These are phyloP conservation scores for Listronotus oregonensis DNA, from an alignment of 1,140 invertebrate species.

Conservation along the genomic window DNA sequence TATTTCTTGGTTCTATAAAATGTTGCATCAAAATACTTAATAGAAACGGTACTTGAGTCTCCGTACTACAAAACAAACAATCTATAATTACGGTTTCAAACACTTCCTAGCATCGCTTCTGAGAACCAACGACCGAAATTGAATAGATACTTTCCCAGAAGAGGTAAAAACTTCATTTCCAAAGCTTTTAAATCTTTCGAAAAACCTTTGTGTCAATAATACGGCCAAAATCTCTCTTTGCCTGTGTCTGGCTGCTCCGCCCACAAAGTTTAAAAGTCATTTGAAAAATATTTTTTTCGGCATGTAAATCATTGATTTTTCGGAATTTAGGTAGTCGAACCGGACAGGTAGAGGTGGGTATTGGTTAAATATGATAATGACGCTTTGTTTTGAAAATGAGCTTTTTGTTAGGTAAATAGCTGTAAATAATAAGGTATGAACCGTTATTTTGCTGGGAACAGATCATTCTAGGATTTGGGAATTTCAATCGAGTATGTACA, in stretches of 20 bases:
- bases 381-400: neutral
- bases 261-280: slow-evolving; percentile 25
- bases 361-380: slow-evolving; percentile 8
- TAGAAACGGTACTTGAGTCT: neutral
- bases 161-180: neutral
- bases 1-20: no score
- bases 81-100: neutral
- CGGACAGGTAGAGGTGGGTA: slow-evolving; percentile 13
- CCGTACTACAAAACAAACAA: neutral
- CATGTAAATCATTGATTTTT: neutral
- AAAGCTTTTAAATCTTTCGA: slow-evolving; percentile 9
- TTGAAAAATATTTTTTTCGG: slow-evolving; percentile 6
- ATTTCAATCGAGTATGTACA: no score
- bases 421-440: neutral
- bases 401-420: neutral
- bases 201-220: slow-evolving; percentile 16
- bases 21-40: no score
- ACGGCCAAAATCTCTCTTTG: slow-evolving; percentile 3
- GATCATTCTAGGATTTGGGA: no score
- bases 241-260: neutral
- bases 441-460: neutral
- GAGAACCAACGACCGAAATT: neutral
- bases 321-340: neutral
- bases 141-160: slow-evolving; percentile 2
- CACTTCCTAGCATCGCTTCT: neutral